A percentile compares a stretch with the other conserved stretches of the same genome.
Evolutionary conservation across 2,888 invertebrate genomes (phyloP).

Genomic region (Epiblema foenella): DNA sequence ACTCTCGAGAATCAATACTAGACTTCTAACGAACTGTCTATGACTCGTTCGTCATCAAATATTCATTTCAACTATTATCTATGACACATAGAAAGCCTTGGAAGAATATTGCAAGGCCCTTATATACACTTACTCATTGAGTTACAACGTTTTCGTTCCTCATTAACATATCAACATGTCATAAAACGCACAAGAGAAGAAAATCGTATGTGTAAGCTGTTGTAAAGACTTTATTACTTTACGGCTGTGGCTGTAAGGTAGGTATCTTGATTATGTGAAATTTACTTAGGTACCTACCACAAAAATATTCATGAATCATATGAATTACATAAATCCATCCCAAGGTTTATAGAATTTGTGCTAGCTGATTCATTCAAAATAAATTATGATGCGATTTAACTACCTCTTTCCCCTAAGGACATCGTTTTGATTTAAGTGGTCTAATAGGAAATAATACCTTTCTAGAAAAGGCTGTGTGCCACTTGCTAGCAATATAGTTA

Average conservation of each 20-base stretch:
- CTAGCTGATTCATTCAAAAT: too few species aligned
- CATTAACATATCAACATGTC: neutral
- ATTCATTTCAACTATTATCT: slow-evolving; percentile 26
- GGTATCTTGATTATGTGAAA: too few species aligned
- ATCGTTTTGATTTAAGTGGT: too few species aligned
- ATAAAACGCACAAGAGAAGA: neutral
- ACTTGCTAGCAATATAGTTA: too few species aligned
- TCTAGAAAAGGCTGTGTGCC: too few species aligned
- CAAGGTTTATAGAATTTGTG: too few species aligned
- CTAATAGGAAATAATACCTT: too few species aligned
- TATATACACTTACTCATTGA: neutral
- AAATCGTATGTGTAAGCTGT: neutral
- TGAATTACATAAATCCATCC: too few species aligned
- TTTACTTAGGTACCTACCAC: too few species aligned
- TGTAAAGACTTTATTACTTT: neutral
- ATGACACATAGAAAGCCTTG: slow-evolving; percentile 37
- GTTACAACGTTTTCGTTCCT: slow-evolving; percentile 1
- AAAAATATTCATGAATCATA: too few species aligned
- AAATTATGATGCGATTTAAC: too few species aligned
- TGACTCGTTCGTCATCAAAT: slow-evolving; percentile 29
- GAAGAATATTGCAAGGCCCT: neutral
- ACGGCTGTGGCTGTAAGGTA: neutral
- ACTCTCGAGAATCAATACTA: slow-evolving; percentile 13
- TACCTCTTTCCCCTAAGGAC: too few species aligned
- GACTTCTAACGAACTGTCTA: slow-evolving; percentile 22